phyloP scores from a whole-genome alignment of 2,797 vertebrate species.

The Eidolon dupreanum region DNA sequence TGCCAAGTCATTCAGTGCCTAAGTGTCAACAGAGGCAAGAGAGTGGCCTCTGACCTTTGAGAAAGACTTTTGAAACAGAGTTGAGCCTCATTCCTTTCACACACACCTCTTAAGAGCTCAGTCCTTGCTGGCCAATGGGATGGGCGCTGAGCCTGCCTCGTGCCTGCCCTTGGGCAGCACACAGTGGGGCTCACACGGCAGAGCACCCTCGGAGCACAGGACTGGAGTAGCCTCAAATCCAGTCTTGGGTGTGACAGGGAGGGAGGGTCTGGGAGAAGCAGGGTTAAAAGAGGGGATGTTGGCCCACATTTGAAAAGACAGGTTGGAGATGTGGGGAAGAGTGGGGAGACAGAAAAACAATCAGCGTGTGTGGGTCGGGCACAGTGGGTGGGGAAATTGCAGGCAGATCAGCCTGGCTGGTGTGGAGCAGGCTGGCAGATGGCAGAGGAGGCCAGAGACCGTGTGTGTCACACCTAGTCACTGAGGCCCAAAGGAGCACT shows the following conservation, averaged over 20 bases:
- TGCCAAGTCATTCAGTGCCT: rapidly evolving
- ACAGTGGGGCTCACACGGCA: neutral
- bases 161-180: neutral
- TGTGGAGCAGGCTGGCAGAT: neutral
- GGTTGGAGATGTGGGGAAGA: neutral
- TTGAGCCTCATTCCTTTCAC: neutral
- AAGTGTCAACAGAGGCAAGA: neutral
- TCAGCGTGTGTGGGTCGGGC: rapidly evolving
- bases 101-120: neutral
- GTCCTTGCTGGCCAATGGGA: neutral
- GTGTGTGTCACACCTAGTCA: neutral
- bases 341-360: neutral
- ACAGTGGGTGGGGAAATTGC: neutral
- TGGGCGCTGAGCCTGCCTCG: rapidly evolving
- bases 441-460: neutral
- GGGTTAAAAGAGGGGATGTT: neutral
- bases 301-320: neutral
- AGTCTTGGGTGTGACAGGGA: neutral
- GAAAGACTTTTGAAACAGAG: neutral
- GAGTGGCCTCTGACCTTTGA: neutral
- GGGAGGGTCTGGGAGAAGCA: neutral
- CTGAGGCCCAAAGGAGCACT: neutral
- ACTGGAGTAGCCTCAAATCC: neutral
- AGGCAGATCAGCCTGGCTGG: neutral
- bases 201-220: neutral